Evolutionary conservation across 2,888 invertebrate species (phyloP).

Genomic region (Lasius platythorax): DNA sequence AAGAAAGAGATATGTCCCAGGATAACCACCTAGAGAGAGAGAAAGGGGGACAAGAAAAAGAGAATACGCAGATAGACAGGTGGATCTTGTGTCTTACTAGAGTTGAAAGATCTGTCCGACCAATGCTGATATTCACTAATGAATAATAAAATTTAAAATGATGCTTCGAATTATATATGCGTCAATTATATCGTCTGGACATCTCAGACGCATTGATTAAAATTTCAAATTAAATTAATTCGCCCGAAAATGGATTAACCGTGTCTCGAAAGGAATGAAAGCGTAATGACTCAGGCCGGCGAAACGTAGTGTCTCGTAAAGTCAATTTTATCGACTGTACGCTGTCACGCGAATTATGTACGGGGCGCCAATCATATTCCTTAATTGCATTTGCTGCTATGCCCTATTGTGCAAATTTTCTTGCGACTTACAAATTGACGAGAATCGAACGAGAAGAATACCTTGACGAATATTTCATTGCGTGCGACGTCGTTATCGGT

Average conservation of each 20-base stretch:
- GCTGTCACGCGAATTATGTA: conserved; percentile 41
- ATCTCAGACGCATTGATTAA: conserved; percentile 32
- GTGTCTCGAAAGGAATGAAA: conserved; percentile 35
- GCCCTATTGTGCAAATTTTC: background rate
- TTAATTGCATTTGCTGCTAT: background rate
- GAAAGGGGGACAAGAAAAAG: background rate
- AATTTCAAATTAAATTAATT: conserved; percentile 42
- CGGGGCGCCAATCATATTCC: conserved; percentile 30
- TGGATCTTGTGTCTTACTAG: conserved; percentile 40
- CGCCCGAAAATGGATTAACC: conserved; percentile 15
- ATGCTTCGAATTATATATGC: conserved; percentile 27
- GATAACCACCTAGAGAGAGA: conserved; percentile 69
- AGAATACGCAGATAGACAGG: background rate
- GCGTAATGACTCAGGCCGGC: conserved; percentile 18
- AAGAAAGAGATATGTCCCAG: conserved; percentile 63
- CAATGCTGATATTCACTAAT: background rate
- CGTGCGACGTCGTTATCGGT: conserved; percentile 5
- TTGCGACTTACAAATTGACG: conserved; percentile 21
- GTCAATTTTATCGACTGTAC: conserved; percentile 46
- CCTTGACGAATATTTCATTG: conserved; percentile 16
- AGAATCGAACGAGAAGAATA: background rate
- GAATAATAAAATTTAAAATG: conserved; percentile 52
- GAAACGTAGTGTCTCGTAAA: conserved; percentile 23
- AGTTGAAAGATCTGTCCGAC: conserved; percentile 10
- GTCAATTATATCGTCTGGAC: conserved; percentile 50